These are phyloP conservation scores for Drosophila nr. fundita DNA, from an alignment of 2,888 invertebrate genomes.

Conservation along the genomic window DNA sequence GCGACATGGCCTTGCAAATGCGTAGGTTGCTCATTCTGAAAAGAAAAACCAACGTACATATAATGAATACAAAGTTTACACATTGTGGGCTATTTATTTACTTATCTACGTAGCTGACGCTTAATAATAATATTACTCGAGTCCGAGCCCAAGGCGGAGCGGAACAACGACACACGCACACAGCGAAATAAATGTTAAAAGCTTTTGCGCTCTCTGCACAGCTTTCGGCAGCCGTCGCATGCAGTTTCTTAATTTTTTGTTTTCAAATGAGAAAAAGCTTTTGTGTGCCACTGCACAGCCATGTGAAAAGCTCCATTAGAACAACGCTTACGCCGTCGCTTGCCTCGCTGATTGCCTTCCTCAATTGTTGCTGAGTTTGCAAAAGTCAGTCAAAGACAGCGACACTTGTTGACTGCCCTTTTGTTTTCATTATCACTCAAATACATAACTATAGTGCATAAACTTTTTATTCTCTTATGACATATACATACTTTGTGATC, in stretches of 20 bases:
- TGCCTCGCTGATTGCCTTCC: conserved; percentile 8
- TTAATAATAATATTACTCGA: conserved; percentile 23
- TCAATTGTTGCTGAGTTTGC: conserved; percentile 46
- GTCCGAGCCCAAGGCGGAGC: conserved; percentile 10
- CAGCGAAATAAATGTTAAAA: conserved; percentile 39
- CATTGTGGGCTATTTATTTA: conserved; percentile 19
- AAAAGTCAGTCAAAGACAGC: conserved; percentile 13
- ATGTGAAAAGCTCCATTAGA: conserved; percentile 53
- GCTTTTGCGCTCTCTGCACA: conserved; percentile 39
- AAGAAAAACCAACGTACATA: conserved; percentile 1
- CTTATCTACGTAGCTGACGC: conserved; percentile 27
- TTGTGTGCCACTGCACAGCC: conserved; percentile 35
- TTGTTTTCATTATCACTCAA: not conserved
- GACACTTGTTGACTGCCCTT: conserved; percentile 3
- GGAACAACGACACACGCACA: conserved; percentile 3
- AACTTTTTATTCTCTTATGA: conserved; percentile 7
- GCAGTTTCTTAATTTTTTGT: conserved; percentile 46
- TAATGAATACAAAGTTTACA: conserved; percentile 10
- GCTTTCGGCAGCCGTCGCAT: conserved; percentile 46
- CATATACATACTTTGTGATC: conserved; percentile 24
- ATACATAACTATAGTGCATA: conserved; percentile 4
- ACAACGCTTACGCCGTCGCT: conserved; percentile 60
- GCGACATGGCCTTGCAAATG: conserved; percentile 63
- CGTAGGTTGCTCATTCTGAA: conserved; percentile 56
- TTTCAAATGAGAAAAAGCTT: conserved; percentile 38